Evolutionary conservation across 2,797 vertebrate genomes (phyloP), one percentile per base, ranked within the genome.

Genomic region (Poliocrania exsul): DNA sequence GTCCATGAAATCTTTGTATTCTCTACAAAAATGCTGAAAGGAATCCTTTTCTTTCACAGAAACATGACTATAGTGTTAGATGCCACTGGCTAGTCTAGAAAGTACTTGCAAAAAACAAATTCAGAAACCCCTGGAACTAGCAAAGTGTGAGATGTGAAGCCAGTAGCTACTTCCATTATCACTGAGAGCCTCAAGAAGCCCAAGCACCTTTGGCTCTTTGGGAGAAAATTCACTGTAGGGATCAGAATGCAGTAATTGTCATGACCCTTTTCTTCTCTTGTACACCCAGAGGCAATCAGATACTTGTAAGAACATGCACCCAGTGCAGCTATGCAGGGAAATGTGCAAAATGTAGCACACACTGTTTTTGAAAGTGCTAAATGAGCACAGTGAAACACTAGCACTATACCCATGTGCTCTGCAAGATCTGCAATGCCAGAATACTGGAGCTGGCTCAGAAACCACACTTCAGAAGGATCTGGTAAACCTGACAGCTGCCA

Each of bases 341-440:
- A 71, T 0, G 0, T 29, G 29, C 33, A 57, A 78, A 91, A 64
- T n/a, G 21, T 8, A 50, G 42, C 58, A 57, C 42, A 79, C 10
- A 25, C 35, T 28, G 38, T n/a, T 35, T 88, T 79, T 57, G 28
- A 53, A 73, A 60, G 37, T 2, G 1, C 37, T n/a, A 56, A 44
- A 26, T 29, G 38, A 67, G 18, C 26, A 42, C 17, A 2, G 13
- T 38, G 46, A 69, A 81, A 65, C 21, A n/a, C 6, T 8, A 14
- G 26, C 40, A 37, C 25, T 51, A 11, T 20, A 44, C 20, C 3
- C 0, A 0, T 16, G n/a, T 21, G 12, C 47, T 66, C 49, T 46
- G 35, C 26, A 83, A 62, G 46, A 40, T 53, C 50, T 71, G 26
- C 61, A 54, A 9, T 16, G 64, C 13, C 66, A 57, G 57, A 61